A percentile compares a stretch with the other conserved stretches of the same genome.
phyloP scores from a whole-genome alignment of 2,113 vertebrate genomes.

The Hepsetus odoe region DNA sequence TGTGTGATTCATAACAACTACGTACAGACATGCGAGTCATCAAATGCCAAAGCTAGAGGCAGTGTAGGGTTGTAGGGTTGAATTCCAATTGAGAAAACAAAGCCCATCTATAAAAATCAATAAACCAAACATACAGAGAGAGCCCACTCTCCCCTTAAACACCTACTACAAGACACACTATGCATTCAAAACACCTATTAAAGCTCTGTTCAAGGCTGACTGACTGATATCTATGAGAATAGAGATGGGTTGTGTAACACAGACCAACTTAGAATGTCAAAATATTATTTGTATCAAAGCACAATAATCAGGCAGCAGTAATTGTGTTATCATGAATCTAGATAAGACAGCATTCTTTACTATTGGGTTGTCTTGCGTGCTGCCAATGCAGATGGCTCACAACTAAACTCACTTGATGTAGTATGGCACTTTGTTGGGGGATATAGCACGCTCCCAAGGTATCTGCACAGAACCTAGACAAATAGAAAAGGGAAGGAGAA shows the following conservation, averaged over 20 bases:
- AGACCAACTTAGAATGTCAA: neutral
- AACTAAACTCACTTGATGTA: conserved; percentile 94
- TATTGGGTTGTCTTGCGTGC: neutral
- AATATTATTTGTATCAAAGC: conserved; percentile 14
- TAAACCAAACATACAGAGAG: neutral
- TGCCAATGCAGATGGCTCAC: conserved; percentile 9
- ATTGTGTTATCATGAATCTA: conserved; percentile 17
- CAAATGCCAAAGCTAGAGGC: neutral
- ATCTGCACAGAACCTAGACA: conserved; percentile 93
- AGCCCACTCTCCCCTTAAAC: neutral
- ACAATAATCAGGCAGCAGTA: conserved; percentile 36
- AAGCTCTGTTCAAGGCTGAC: neutral
- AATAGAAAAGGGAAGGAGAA: neutral
- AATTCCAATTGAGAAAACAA: neutral
- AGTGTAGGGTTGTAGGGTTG: neutral
- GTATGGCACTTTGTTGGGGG: conserved; percentile 98
- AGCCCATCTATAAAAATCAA: neutral
- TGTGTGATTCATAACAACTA: conserved; percentile 44
- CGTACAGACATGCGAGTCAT: neutral
- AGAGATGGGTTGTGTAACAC: neutral
- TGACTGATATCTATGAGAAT: conserved; percentile 16
- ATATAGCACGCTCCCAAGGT: conserved; percentile 97
- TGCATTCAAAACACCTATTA: conserved; percentile 7
- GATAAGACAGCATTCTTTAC: conserved; percentile 6
- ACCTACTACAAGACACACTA: too few relatives aligned